phyloP scores from a whole-genome alignment of 1,140 invertebrate genomes.

The Ceratina australensis region DNA sequence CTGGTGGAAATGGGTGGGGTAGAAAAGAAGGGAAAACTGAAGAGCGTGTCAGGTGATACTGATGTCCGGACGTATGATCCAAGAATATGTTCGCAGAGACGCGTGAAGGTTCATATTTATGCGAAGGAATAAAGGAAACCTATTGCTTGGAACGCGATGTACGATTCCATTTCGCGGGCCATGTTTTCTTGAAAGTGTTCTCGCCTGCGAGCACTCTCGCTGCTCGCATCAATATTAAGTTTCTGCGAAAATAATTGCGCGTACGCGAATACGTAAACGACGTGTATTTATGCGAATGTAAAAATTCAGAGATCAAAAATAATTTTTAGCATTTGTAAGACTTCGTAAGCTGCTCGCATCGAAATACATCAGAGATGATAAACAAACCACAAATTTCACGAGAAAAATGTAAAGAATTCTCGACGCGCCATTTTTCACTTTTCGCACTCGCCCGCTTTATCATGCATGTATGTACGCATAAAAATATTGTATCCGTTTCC shows the following conservation, averaged over 20 bases:
- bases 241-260: no score
- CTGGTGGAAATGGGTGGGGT: no score
- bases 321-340: background rate
- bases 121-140: conserved; percentile 16
- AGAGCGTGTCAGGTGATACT: conserved; percentile 21
- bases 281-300: no score
- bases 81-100: background rate
- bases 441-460: background rate
- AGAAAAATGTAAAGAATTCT: conserved; percentile 20
- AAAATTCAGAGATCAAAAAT: background rate
- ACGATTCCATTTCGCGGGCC: background rate
- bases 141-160: background rate
- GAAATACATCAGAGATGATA: conserved; percentile 14
- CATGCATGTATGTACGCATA: background rate
- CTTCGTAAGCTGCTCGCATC: background rate
- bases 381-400: conserved; percentile 10
- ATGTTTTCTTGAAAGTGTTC: background rate
- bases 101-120: conserved; percentile 38
- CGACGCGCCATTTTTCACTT: conserved; percentile 14
- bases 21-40: background rate
- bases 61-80: conserved; percentile 2
- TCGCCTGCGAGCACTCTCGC: no score
- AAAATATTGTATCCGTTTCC: conserved; percentile 5
- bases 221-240: background rate
- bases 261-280: no score